Evolutionary conservation across 2,888 invertebrate species (phyloP).

Genomic region (Philopedon plagiatum): DNA sequence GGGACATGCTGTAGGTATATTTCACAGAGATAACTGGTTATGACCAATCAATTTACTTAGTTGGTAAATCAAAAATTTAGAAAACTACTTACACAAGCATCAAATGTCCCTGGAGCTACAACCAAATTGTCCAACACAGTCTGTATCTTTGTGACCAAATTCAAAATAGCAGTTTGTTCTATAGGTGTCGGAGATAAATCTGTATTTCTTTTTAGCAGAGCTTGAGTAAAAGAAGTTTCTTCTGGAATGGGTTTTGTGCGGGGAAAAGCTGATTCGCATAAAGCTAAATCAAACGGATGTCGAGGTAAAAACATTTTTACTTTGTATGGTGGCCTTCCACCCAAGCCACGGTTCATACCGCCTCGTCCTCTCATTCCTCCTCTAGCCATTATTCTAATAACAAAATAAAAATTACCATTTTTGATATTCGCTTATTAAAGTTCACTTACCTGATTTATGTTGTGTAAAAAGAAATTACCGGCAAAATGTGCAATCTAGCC

Average conservation of each 20-base stretch:
- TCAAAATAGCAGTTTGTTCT: constrained; percentile 93
- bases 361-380: constrained; percentile 77
- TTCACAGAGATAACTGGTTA: not conserved
- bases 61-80: not conserved
- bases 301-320: constrained; percentile 78
- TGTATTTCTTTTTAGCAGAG: constrained; percentile 90
- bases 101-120: constrained; percentile 93
- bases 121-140: constrained; percentile 94
- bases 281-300: constrained; percentile 89
- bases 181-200: constrained; percentile 92
- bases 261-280: constrained; percentile 92
- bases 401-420: not conserved
- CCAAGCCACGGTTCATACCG: constrained; percentile 76
- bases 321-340: constrained; percentile 77
- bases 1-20: too few relatives aligned
- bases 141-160: constrained; percentile 96
- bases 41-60: not conserved
- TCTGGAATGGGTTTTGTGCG: constrained; percentile 86
- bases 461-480: not conserved
- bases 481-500: not conserved
- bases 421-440: not conserved
- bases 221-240: constrained; percentile 89
- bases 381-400: constrained; percentile 75
- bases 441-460: not conserved
- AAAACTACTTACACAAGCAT: constrained; percentile 87